Evolutionary conservation across 2,888 invertebrate species (phyloP).

Genomic region (Protonemura montana): DNA sequence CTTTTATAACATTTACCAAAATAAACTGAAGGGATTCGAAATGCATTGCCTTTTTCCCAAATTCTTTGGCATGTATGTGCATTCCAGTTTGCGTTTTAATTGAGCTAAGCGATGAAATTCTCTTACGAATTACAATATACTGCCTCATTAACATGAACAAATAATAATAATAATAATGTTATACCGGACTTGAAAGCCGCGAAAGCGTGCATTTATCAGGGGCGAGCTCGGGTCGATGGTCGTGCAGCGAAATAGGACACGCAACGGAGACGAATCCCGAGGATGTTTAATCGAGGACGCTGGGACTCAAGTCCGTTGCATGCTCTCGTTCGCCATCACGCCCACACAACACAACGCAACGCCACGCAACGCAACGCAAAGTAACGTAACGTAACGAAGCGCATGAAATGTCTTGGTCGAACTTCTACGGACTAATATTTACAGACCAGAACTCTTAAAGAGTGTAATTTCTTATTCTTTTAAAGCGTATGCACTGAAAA

Average conservation of each 20-base stretch:
- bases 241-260: not conserved
- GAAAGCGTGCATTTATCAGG: not conserved
- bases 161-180: not conserved
- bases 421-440: slow-evolving; percentile 19
- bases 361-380: not conserved
- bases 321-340: not conserved
- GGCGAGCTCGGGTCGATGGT: not conserved
- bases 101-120: slow-evolving; percentile 12
- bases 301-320: not conserved
- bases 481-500: not conserved
- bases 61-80: not conserved
- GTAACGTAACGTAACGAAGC: not conserved
- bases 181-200: not conserved
- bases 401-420: not conserved
- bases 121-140: not conserved
- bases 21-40: not conserved
- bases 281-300: slow-evolving; percentile 35
- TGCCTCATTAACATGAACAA: not conserved
- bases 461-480: not conserved
- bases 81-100: slow-evolving; percentile 7
- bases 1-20: not conserved
- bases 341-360: not conserved
- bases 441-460: slow-evolving; percentile 8
- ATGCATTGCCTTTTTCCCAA: not conserved
- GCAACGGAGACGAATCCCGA: not conserved